Evolutionary conservation across 2,888 invertebrate genomes (phyloP).

Genomic region (Schrankia costaestrigalis): DNA sequence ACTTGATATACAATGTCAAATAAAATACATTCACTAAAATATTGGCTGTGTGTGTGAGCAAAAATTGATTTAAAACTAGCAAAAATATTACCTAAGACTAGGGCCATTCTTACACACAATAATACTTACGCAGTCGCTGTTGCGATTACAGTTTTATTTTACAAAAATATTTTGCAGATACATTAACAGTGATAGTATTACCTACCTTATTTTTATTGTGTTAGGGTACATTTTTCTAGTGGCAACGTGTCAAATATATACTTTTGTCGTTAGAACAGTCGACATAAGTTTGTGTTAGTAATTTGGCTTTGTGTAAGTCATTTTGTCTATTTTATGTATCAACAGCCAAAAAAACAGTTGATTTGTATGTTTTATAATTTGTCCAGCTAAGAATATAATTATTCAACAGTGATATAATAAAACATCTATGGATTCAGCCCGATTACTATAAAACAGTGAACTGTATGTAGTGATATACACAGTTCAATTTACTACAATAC

Average conservation of each 20-base stretch:
- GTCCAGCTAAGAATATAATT: not conserved
- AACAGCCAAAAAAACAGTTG: too few relatives aligned
- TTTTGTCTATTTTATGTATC: too few relatives aligned
- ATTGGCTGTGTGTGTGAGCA: slow-evolving; percentile 65
- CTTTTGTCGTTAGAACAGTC: not conserved
- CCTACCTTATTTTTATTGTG: not conserved
- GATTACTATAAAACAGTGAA: too few relatives aligned
- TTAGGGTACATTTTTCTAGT: slow-evolving; percentile 19
- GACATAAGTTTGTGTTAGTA: too few relatives aligned
- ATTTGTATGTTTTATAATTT: too few relatives aligned
- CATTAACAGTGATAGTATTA: slow-evolving; percentile 46
- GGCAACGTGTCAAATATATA: slow-evolving; percentile 8
- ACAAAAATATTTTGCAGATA: slow-evolving; percentile 56
- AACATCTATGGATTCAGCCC: not conserved
- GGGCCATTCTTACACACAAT: slow-evolving; percentile 60
- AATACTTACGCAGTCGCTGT: slow-evolving; percentile 51
- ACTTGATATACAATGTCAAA: slow-evolving; percentile 22
- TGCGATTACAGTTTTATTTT: slow-evolving; percentile 36
- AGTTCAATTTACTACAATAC: too few relatives aligned
- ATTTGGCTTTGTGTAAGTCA: too few relatives aligned
- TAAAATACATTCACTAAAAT: slow-evolving; percentile 28
- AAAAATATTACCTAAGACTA: slow-evolving; percentile 72
- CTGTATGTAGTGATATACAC: too few relatives aligned
- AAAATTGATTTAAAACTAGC: slow-evolving; percentile 53
- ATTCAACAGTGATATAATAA: not conserved